phyloP scores from a whole-genome alignment of 2,888 invertebrate species.

The Callyntrura sp. region DNA sequence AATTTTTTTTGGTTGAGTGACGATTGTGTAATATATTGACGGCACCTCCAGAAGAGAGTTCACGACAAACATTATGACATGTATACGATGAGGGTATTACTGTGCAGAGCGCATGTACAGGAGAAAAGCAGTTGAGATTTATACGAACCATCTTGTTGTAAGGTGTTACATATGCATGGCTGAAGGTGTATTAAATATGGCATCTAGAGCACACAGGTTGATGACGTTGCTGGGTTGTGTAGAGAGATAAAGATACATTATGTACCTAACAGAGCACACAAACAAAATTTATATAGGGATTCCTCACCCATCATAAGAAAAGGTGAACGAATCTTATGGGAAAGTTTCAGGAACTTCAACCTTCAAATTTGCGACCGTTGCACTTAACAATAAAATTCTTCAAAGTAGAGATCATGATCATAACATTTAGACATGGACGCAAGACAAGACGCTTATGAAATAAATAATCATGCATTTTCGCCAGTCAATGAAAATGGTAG shows the following conservation, averaged over 20 bases:
- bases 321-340: conserved; percentile 66
- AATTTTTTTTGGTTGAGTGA: conserved; percentile 59
- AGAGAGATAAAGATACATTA: conserved; percentile 29
- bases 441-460: conserved; percentile 42
- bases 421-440: not conserved
- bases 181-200: too few species aligned
- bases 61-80: conserved; percentile 29
- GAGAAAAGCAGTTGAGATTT: too few species aligned
- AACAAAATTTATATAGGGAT: too few species aligned
- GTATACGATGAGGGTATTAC: not conserved
- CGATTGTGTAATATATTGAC: conserved; percentile 49
- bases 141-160: too few species aligned
- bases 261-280: too few species aligned
- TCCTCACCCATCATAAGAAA: conserved; percentile 13
- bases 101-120: too few species aligned
- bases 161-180: too few species aligned
- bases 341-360: conserved; percentile 62
- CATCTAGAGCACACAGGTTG: too few species aligned
- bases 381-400: conserved; percentile 12
- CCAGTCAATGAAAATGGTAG: conserved; percentile 12
- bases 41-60: conserved; percentile 28
- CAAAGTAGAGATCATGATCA: conserved; percentile 3
- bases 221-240: not conserved
- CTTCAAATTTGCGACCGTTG: conserved; percentile 27
- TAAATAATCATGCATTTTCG: conserved; percentile 13